Evolutionary conservation across 2,113 vertebrate genomes (phyloP).

Genomic region (Nipponia nippon): DNA sequence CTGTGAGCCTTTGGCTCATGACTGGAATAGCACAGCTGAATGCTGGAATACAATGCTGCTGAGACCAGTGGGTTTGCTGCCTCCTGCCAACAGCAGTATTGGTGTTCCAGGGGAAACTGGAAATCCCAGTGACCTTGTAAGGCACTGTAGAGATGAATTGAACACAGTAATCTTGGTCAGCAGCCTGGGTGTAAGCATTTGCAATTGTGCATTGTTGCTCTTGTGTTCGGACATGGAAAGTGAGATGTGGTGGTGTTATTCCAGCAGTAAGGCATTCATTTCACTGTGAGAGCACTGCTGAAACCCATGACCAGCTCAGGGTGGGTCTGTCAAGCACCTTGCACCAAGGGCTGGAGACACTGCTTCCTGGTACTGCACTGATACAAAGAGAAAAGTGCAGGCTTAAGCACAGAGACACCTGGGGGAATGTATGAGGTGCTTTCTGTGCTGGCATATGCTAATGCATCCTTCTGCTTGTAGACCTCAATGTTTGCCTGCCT

Average conservation of each 20-base stretch:
- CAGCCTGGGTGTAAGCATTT: not conserved
- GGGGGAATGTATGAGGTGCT: not conserved
- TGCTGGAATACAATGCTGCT: not conserved
- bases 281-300: not conserved
- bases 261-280: not conserved
- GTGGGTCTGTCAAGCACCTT: not conserved
- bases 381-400: not conserved
- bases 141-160: not conserved
- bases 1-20: not conserved
- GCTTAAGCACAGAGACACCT: rapidly evolving
- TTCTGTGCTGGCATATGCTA: not conserved
- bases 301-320: not conserved
- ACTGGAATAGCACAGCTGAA: not conserved
- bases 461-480: not conserved
- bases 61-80: not conserved
- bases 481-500: not conserved
- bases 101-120: not conserved
- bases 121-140: not conserved
- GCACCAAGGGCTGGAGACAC: not conserved
- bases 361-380: not conserved
- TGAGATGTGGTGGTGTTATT: not conserved
- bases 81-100: not conserved
- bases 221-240: not conserved
- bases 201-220: not conserved
- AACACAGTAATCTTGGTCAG: not conserved